These are phyloP conservation scores for Papilio polyxenes DNA, from an alignment of 1,140 invertebrate genomes.

Conservation along the genomic window DNA sequence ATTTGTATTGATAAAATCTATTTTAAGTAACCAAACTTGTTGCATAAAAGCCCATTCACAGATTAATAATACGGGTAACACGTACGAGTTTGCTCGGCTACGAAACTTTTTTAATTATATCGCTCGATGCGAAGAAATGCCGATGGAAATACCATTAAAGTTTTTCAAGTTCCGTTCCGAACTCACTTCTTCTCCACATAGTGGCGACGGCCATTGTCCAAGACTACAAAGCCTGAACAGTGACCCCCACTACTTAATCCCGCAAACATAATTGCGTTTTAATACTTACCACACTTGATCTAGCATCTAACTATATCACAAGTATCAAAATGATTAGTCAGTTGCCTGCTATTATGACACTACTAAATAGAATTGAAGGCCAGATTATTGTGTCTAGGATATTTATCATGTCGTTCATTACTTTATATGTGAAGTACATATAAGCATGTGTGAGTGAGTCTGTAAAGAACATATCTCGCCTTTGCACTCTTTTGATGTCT, in stretches of 20 bases:
- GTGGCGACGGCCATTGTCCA: constrained; percentile 67
- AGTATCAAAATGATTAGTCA: neutral
- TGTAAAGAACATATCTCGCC: constrained; percentile 15
- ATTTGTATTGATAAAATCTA: neutral
- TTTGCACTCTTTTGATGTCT: constrained; percentile 37
- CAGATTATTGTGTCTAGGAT: constrained; percentile 61
- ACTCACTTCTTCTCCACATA: constrained; percentile 58
- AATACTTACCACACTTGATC: too few species aligned
- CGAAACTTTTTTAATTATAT: constrained; percentile 40
- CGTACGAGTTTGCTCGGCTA: constrained; percentile 13
- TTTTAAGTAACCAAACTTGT: constrained; percentile 4
- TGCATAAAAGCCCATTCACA: constrained; percentile 13
- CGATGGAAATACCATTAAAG: constrained; percentile 56
- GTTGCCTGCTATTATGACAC: neutral
- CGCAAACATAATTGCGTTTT: neutral
- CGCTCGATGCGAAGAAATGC: constrained; percentile 38
- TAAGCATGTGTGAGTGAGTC: neutral
- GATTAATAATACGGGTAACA: constrained; percentile 25
- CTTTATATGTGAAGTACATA: neutral
- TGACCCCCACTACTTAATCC: neutral
- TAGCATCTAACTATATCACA: neutral
- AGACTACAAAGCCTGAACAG: constrained; percentile 13
- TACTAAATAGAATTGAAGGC: constrained; percentile 47
- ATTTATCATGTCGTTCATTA: constrained; percentile 47
- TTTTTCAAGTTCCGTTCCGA: constrained; percentile 56